phyloP scores from a whole-genome alignment of 2,888 invertebrate species.

The Aricia artaxerxes region DNA sequence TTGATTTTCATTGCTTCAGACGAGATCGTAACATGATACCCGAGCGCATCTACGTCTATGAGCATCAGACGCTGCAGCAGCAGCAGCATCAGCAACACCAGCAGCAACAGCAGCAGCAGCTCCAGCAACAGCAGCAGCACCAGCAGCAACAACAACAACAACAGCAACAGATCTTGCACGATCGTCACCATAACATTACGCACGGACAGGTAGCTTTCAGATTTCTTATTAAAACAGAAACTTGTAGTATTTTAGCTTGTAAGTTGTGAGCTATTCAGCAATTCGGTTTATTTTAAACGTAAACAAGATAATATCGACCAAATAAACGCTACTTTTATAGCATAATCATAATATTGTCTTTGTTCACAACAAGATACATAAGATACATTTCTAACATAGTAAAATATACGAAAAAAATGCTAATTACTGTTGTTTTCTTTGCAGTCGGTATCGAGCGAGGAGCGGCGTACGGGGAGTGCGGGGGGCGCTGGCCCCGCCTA shows the following conservation, averaged over 20 bases:
- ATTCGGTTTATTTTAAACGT: background rate
- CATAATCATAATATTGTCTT: no score
- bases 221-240: background rate
- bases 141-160: constrained; percentile 48
- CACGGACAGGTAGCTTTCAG: constrained; percentile 48
- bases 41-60: constrained; percentile 61
- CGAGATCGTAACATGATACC: constrained; percentile 60
- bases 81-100: constrained; percentile 42
- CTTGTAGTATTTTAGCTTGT: no score
- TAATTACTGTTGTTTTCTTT: background rate
- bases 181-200: constrained; percentile 52
- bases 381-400: no score
- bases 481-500: constrained; percentile 48
- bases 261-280: background rate
- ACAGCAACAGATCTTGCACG: constrained; percentile 50
- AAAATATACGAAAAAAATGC: background rate
- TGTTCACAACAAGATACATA: no score
- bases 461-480: constrained; percentile 42
- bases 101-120: constrained; percentile 48
- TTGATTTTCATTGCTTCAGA: constrained; percentile 45
- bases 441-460: constrained; percentile 38
- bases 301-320: background rate
- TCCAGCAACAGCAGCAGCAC: constrained; percentile 52
- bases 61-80: constrained; percentile 45
- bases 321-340: background rate